phyloP scores from a whole-genome alignment of 2,113 vertebrate species.

The Grallaria varia region DNA sequence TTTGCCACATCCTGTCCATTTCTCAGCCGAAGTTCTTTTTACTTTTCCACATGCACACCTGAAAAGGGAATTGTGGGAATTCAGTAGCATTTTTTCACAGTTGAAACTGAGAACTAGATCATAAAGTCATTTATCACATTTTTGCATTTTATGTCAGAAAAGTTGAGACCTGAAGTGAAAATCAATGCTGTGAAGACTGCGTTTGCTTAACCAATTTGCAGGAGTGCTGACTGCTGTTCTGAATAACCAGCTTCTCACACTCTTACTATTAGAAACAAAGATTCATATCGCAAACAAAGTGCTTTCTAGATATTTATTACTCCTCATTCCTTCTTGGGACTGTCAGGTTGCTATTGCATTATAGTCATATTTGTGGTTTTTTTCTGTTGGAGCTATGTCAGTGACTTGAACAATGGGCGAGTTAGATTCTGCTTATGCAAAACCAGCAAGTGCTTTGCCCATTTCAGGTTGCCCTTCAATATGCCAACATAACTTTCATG shows the following conservation, averaged over 20 bases:
- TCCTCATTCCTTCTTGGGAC: neutral
- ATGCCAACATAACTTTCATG: neutral
- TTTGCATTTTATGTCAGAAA: neutral
- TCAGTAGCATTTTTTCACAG: neutral
- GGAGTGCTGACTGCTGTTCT: neutral
- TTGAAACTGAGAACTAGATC: neutral
- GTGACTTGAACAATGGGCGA: neutral
- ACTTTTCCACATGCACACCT: neutral
- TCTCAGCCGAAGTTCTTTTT: neutral
- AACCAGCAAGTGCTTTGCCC: neutral
- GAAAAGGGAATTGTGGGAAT: neutral
- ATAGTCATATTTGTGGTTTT: neutral
- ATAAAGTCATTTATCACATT: neutral
- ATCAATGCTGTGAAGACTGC: neutral
- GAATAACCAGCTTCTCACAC: neutral
- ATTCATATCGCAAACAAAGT: neutral
- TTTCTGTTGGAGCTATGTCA: neutral
- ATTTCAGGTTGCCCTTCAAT: neutral
- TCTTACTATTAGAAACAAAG: neutral
- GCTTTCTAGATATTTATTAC: neutral
- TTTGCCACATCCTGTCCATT: neutral
- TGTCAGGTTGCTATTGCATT: neutral
- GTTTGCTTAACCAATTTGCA: neutral
- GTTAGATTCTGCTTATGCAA: neutral
- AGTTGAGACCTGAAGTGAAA: neutral